Evolutionary conservation across 92 coral and sea anemone genomes (phyloP).

Genomic region (Palythoa grandiflora): DNA sequence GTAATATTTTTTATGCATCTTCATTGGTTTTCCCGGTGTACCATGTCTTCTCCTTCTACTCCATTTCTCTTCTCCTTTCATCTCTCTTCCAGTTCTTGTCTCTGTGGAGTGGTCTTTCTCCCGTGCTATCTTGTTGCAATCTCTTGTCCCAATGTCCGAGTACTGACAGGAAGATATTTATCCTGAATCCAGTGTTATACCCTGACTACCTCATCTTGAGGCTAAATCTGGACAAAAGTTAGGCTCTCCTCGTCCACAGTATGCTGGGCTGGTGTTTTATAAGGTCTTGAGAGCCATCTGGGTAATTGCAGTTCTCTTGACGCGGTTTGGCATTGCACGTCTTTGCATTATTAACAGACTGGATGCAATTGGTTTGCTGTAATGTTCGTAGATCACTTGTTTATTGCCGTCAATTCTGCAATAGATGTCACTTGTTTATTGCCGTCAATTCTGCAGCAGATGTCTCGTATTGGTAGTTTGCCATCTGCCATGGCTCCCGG

Average conservation of each 20-base stretch:
- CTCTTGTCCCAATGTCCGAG: background rate
- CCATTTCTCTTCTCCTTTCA: background rate
- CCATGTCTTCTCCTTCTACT: background rate
- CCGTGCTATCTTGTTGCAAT: background rate
- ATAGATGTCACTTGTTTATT: too few relatives aligned
- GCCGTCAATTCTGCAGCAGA: background rate
- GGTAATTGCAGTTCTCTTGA: background rate
- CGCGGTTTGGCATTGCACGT: background rate
- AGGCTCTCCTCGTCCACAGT: background rate
- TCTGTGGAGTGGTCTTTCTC: background rate
- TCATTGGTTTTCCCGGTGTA: background rate
- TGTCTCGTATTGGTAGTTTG: background rate
- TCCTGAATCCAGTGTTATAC: background rate
- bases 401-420: background rate
- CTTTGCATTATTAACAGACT: background rate
- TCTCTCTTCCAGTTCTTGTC: background rate
- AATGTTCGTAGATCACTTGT: background rate
- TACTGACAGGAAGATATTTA: background rate
- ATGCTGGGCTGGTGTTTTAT: background rate
- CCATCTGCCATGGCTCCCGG: background rate
- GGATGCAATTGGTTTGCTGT: background rate
- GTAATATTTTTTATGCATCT: background rate
- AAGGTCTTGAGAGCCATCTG: background rate
- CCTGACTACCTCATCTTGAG: background rate
- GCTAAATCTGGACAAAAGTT: background rate